phyloP scores from a whole-genome alignment of 2,888 invertebrate genomes.

The Dryocosmus kuriphilus region DNA sequence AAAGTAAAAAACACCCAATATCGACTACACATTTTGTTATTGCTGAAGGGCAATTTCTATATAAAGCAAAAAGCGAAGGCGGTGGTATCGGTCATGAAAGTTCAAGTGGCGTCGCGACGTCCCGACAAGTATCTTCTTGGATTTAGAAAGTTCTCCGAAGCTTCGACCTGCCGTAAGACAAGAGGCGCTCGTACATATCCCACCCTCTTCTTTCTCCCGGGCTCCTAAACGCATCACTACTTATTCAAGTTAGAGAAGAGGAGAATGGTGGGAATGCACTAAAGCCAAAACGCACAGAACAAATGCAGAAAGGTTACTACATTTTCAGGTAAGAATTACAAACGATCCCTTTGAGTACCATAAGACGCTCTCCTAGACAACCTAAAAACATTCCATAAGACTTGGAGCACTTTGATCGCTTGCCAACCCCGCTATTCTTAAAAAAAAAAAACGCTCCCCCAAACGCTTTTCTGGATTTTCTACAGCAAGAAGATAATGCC shows the following conservation, averaged over 20 bases:
- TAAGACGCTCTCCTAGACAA: slow-evolving; percentile 38
- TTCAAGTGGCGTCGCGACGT: slow-evolving; percentile 30
- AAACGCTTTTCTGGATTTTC: slow-evolving; percentile 34
- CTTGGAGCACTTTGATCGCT: slow-evolving; percentile 52
- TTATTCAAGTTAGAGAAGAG: slow-evolving; percentile 19
- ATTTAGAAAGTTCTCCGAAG: slow-evolving; percentile 24
- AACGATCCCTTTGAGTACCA: slow-evolving; percentile 20
- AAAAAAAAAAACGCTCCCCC: too few relatives aligned
- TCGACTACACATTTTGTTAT: slow-evolving; percentile 3
- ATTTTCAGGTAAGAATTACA: slow-evolving; percentile 36
- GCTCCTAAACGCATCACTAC: slow-evolving; percentile 31
- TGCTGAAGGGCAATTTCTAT: slow-evolving; percentile 22
- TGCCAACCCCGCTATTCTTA: slow-evolving; percentile 49
- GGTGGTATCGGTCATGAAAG: slow-evolving; percentile 32
- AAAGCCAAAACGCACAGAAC: slow-evolving; percentile 35
- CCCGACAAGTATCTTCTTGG: slow-evolving; percentile 10
- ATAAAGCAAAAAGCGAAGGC: slow-evolving; percentile 4
- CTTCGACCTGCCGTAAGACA: slow-evolving; percentile 35
- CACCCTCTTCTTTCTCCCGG: not conserved
- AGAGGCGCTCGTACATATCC: slow-evolving; percentile 21
- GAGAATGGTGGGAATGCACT: slow-evolving; percentile 24
- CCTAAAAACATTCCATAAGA: slow-evolving; percentile 52
- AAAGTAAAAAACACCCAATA: slow-evolving; percentile 9
- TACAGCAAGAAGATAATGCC: slow-evolving; percentile 21
- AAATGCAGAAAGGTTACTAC: slow-evolving; percentile 12